Percentiles rank a stretch among this genome's conserved stretches.
Conservation (phyloP, 2,888 invertebrate genomes). For the Protophormia terraenovae region DNA sequence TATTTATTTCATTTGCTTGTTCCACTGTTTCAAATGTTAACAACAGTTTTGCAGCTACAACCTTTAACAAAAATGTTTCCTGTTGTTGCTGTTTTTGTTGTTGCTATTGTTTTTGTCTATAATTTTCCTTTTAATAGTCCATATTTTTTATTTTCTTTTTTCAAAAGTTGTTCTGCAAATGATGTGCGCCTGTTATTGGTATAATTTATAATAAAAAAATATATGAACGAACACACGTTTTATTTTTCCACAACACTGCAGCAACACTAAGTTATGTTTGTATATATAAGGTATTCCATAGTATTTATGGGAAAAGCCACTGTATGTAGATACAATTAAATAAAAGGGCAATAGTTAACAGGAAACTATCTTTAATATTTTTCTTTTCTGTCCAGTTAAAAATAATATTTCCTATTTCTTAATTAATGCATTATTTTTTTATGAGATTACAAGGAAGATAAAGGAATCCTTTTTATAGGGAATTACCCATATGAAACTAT, state of each 20-base stretch:
- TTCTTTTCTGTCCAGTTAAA: no score
- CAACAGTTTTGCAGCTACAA: conserved; percentile 60
- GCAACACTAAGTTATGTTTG: not conserved
- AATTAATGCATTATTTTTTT: not conserved
- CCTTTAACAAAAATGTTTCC: conserved; percentile 70
- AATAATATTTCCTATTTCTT: no score
- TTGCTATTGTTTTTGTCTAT: conserved; percentile 34
- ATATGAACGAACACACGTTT: not conserved
- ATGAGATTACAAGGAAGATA: no score
- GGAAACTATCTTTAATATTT: no score
- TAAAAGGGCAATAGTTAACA: no score
- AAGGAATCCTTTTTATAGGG: not conserved
- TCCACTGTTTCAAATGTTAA: conserved; percentile 72
- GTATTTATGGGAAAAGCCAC: no score
- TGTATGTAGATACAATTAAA: no score
- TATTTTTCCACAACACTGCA: not conserved
- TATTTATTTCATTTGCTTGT: conserved; percentile 70
- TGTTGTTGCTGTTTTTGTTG: conserved; percentile 65
- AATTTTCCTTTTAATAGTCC: conserved; percentile 23
- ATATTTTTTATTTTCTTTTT: conserved; percentile 30
- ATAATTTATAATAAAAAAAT: conserved; percentile 50
- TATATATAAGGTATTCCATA: not conserved
- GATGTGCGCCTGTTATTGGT: conserved; percentile 61
- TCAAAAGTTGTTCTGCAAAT: conserved; percentile 37
- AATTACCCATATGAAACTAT: not conserved